A percentile compares a stretch with the other conserved stretches of the same genome.
Evolutionary conservation across 2,113 vertebrate genomes (phyloP).

Genomic region (Balaeniceps rex): DNA sequence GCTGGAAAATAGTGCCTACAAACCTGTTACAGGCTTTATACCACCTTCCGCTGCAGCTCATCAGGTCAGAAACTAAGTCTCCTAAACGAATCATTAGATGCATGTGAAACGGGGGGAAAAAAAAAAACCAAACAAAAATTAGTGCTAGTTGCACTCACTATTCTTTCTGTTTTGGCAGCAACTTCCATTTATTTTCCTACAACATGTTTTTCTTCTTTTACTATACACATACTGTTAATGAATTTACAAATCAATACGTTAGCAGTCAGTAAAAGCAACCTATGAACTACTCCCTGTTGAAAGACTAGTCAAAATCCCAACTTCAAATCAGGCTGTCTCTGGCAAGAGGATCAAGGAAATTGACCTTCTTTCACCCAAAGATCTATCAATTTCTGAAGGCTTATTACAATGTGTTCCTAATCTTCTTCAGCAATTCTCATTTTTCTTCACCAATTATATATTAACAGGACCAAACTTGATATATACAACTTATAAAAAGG

Average conservation of each 20-base stretch:
- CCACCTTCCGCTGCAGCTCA: neutral
- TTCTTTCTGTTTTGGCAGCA: neutral
- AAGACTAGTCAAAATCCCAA: neutral
- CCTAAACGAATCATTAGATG: neutral
- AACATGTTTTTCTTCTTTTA: neutral
- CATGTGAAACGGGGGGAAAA: neutral
- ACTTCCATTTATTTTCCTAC: neutral
- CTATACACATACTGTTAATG: neutral
- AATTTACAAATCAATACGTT: neutral
- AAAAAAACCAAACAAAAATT: neutral
- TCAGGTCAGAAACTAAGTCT: neutral
- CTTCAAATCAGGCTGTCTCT: neutral
- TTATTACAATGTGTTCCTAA: neutral
- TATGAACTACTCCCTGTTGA: neutral
- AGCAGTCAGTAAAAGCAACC: neutral
- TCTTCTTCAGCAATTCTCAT: neutral
- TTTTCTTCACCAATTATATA: neutral
- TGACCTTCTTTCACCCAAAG: neutral
- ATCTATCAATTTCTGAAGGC: neutral
- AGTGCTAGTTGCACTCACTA: neutral
- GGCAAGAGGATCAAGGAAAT: neutral
- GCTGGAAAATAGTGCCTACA: neutral
- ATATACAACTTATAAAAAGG: neutral
- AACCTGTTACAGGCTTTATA: neutral
- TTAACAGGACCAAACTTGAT: neutral